A percentile compares a stretch with the other conserved stretches of the same genome.
These are phyloP conservation scores for Danionella cerebrum DNA, from an alignment of 2,113 vertebrate species.

Conservation along the genomic window DNA sequence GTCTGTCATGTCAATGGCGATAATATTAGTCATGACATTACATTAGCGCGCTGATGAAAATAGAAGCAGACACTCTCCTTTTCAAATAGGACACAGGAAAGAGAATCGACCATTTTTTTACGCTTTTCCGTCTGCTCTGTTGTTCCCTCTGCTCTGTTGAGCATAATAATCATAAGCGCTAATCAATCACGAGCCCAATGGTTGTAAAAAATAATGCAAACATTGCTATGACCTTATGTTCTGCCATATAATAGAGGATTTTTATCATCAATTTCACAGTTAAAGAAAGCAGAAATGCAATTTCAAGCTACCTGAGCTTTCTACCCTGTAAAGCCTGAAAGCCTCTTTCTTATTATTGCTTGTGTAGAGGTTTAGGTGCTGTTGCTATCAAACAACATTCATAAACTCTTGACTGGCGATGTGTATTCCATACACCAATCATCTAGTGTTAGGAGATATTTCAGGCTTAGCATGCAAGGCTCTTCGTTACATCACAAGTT, in stretches of 20 bases:
- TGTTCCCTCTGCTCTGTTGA: slow-evolving; percentile 1
- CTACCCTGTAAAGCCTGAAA: not conserved
- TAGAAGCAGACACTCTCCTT: slow-evolving; percentile 30
- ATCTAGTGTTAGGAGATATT: too few relatives aligned
- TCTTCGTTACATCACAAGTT: too few relatives aligned
- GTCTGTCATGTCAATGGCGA: slow-evolving; percentile 43
- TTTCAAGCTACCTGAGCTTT: not conserved
- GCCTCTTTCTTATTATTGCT: too few relatives aligned
- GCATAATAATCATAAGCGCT: slow-evolving; percentile 7
- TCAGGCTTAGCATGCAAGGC: too few relatives aligned
- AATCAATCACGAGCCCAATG: slow-evolving; percentile 8
- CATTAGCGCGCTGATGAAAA: slow-evolving; percentile 39
- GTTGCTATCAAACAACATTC: not conserved
- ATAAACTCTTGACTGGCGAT: not conserved
- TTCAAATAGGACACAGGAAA: slow-evolving; percentile 15
- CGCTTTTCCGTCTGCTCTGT: not conserved
- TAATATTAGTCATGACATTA: slow-evolving; percentile 50
- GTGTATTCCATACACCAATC: too few relatives aligned
- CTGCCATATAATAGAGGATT: not conserved
- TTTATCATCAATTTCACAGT: not conserved
- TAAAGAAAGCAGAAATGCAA: not conserved
- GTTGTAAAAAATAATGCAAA: not conserved
- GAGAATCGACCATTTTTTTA: slow-evolving; percentile 5
- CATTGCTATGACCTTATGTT: not conserved
- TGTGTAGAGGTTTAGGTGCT: not conserved